These are phyloP conservation scores for Salmo trutta DNA, from an alignment of 2,797 vertebrate species.

Conservation along the genomic window DNA sequence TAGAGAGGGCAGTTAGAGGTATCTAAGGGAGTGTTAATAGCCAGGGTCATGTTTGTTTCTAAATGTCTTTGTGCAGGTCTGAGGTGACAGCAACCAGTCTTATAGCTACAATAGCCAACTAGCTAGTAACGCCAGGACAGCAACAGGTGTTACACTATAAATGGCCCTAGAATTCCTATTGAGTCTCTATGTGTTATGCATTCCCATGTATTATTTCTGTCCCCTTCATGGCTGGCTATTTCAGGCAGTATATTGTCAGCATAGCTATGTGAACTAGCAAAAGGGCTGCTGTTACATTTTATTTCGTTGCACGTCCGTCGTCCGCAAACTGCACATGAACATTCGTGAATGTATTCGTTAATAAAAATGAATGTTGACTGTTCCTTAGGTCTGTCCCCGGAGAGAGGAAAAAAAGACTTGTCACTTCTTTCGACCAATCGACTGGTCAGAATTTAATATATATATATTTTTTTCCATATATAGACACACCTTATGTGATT, in stretches of 20 bases:
- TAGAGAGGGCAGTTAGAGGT: neutral
- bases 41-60: neutral
- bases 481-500: too few species aligned
- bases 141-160: constrained; percentile 6
- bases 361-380: neutral
- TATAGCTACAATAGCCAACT: neutral
- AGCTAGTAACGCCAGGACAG: neutral
- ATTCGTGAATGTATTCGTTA: neutral
- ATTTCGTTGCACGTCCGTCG: neutral
- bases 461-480: too few species aligned
- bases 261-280: neutral
- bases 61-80: neutral
- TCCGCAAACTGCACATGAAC: neutral
- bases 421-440: too few species aligned
- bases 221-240: neutral
- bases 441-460: too few species aligned
- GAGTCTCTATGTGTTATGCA: constrained; percentile 4
- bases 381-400: neutral
- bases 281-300: neutral
- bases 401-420: too few species aligned
- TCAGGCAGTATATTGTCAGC: neutral
- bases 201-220: constrained; percentile 8
- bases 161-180: neutral
- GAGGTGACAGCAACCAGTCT: neutral
- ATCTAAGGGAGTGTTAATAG: neutral